Evolutionary conservation across 2,888 invertebrate species (phyloP).

Genomic region (Conchocele bisecta): DNA sequence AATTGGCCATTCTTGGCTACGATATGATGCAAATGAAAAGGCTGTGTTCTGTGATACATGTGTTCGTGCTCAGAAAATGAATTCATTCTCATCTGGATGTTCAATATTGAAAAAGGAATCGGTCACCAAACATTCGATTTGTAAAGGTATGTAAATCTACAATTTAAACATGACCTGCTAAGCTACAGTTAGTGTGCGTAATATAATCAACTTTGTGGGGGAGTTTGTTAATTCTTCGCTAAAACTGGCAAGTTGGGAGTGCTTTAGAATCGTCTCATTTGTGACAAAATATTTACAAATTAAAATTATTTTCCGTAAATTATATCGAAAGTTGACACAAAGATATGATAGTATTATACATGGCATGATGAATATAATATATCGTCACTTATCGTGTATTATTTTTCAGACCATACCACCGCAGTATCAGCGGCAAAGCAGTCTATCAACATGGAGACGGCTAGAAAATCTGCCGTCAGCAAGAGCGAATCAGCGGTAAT

Average conservation of each 20-base stretch:
- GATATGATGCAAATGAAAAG: constrained; percentile 6
- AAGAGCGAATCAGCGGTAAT: background rate
- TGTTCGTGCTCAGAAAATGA: background rate
- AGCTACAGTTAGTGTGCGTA: too few relatives aligned
- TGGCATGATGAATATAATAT: too few relatives aligned
- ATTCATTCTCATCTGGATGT: background rate
- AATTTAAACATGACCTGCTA: too few relatives aligned
- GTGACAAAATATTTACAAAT: too few relatives aligned
- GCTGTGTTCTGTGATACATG: constrained; percentile 6
- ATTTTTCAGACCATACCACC: constrained; percentile 2
- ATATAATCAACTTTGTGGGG: too few relatives aligned
- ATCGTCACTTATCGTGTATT: background rate
- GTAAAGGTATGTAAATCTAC: background rate
- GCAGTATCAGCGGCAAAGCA: background rate
- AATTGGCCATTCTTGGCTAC: background rate
- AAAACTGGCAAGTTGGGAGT: too few relatives aligned
- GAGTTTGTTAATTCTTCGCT: too few relatives aligned
- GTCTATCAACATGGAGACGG: background rate
- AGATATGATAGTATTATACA: too few relatives aligned
- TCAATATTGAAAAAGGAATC: background rate
- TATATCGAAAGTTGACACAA: too few relatives aligned
- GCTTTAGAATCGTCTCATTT: too few relatives aligned
- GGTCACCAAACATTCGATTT: background rate
- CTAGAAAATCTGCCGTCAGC: background rate
- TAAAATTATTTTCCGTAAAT: too few relatives aligned